Evolutionary conservation across 2,113 vertebrate species (phyloP), one percentile per base, ranked within the genome.

Genomic region (Polypterus senegalus): DNA sequence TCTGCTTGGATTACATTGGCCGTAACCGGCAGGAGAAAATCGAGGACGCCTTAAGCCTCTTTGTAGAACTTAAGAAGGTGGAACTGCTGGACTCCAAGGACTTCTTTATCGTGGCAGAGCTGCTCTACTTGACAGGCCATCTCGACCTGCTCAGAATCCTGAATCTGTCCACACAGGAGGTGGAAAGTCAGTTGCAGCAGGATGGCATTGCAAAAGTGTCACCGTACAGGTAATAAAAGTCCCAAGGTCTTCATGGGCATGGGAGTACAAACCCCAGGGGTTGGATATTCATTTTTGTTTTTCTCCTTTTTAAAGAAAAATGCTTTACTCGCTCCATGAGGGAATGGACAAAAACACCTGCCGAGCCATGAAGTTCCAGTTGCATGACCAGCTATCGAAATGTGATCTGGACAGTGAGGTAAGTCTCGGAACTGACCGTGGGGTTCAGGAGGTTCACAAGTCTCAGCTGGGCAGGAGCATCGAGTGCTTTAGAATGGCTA

Each of bases 241-340:
- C 27, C 27, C 27, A 27, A 27, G 27, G 27, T 2, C 27, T 27
- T 27, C 27, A 27, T 27, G 27, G 27, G 27, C 2, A 2, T 27
- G 27, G 27, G 27, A 27, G 27, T 2, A 27, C 27, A 27, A 27
- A 27, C 27, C 27, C 27, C 27, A 27, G 27, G 1, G 2, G 27
- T 1, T 27, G 27, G 27, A 2, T 27, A 27, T 27, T 27, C 27
- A 27, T 27, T 27, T 27, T 3, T 61, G 45, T 62, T 66, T 5
- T 3, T 3, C 64, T 58, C 67, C 46, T 68, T 5, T 54, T 61
- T 44, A 3, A 57, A 87, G 85, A 9, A 64, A 62, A 10, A 65
- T 83, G 70, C 81, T 87, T 51, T 79, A 75, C 60, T 65, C 74
- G 44, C 68, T 87, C 3, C 73, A 70, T 9, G 79, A 86, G 69